Percentiles rank a stretch among this genome's conserved stretches.
These are phyloP conservation scores for Tylochromis polylepis DNA, from an alignment of 2,113 vertebrate species.

Conservation along the genomic window DNA sequence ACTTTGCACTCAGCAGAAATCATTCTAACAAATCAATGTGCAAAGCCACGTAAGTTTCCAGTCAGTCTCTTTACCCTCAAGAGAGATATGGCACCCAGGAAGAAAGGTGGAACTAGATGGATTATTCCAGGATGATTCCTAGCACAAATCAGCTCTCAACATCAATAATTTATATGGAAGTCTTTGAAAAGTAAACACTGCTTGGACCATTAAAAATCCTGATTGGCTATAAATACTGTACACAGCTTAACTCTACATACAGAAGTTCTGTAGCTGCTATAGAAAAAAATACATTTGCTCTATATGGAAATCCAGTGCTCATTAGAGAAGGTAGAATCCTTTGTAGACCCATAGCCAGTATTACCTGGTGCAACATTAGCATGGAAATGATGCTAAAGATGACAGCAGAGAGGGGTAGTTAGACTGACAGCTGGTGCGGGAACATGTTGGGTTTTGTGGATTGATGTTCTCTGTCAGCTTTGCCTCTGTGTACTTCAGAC, in stretches of 20 bases:
- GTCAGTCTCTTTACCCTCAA: slow-evolving; percentile 40
- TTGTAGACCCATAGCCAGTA: slow-evolving; percentile 23
- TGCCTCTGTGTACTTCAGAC: slow-evolving; percentile 23
- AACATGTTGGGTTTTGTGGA: slow-evolving; percentile 30
- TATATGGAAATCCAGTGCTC: slow-evolving; percentile 48
- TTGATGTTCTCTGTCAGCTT: slow-evolving; percentile 50
- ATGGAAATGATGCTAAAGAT: slow-evolving; percentile 46
- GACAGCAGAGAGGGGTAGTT: slow-evolving; percentile 53
- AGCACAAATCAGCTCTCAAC: slow-evolving; percentile 46
- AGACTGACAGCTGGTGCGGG: slow-evolving; percentile 52
- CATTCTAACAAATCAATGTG: slow-evolving; percentile 29
- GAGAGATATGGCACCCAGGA: slow-evolving; percentile 26
- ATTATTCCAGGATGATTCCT: slow-evolving; percentile 57
- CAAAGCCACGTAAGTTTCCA: slow-evolving; percentile 12
- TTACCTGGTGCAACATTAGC: slow-evolving; percentile 47
- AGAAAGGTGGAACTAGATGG: slow-evolving; percentile 23
- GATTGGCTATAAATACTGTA: slow-evolving; percentile 27
- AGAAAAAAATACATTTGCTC: neutral
- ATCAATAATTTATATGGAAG: slow-evolving; percentile 72
- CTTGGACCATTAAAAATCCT: slow-evolving; percentile 57
- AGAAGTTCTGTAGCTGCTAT: neutral
- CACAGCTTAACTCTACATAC: slow-evolving; percentile 7
- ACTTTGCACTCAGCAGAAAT: slow-evolving; percentile 29
- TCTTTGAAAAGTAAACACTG: slow-evolving; percentile 66
- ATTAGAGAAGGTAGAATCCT: slow-evolving; percentile 36